Conservation (phyloP, 2,113 vertebrate species). For the Falco punctatus region DNA sequence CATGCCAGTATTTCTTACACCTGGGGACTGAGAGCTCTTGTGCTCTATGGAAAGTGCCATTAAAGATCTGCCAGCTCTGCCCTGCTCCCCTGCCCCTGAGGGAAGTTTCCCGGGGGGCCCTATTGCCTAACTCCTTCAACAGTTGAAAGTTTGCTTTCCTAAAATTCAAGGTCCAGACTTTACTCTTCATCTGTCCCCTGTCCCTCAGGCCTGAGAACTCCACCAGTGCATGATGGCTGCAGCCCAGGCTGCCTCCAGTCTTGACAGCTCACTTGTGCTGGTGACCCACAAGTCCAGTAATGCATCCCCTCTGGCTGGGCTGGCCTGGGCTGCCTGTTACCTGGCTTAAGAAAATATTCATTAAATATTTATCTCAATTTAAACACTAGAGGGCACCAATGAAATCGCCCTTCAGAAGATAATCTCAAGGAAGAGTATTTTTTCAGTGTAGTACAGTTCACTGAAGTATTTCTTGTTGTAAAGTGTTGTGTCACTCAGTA, state of each 20-base stretch:
- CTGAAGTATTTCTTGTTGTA: not conserved
- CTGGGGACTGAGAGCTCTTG: not conserved
- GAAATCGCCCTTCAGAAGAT: not conserved
- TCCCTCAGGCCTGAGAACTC: not conserved
- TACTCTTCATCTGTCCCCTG: not conserved
- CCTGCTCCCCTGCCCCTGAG: not conserved
- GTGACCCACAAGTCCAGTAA: too few relatives aligned
- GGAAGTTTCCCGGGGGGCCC: not conserved
- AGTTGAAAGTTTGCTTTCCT: not conserved
- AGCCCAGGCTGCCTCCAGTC: not conserved
- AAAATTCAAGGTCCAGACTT: not conserved
- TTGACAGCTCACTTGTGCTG: not conserved
- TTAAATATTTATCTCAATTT: not conserved
- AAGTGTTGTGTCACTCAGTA: not conserved
- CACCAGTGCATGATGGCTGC: not conserved
- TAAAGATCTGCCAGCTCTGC: not conserved
- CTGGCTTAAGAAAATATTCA: not conserved
- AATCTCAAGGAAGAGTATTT: not conserved
- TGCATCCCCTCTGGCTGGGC: too few relatives aligned
- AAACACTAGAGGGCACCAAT: not conserved
- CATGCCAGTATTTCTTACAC: not conserved
- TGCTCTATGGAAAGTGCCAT: not conserved
- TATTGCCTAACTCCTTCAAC: not conserved
- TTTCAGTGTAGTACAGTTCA: fast-evolving
- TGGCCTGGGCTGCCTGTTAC: not conserved